phyloP scores from a whole-genome alignment of 2,797 vertebrate species.

The Lepilemur ruficaudatus region DNA sequence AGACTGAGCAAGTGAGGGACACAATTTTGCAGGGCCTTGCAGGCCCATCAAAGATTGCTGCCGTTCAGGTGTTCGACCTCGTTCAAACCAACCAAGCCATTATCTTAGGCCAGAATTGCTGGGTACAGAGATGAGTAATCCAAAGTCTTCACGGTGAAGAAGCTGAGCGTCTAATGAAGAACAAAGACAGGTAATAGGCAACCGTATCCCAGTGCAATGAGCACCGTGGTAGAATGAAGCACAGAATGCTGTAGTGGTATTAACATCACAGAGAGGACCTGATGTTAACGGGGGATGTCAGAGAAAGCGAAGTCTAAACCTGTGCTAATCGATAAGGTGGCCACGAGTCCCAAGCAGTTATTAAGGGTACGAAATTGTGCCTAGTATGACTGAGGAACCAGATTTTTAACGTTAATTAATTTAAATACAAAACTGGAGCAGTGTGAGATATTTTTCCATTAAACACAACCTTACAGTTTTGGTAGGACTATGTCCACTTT shows the following conservation, averaged over 20 bases:
- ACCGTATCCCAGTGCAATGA: background rate
- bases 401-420: background rate
- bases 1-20: background rate
- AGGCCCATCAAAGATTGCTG: background rate
- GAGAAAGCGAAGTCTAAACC: background rate
- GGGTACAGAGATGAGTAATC: background rate
- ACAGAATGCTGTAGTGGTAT: background rate
- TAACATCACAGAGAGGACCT: background rate
- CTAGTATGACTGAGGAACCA: background rate
- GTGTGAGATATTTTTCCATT: background rate
- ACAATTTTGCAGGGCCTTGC: background rate
- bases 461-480: background rate
- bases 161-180: background rate
- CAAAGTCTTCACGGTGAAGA: background rate
- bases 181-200: background rate
- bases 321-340: background rate
- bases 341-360: background rate
- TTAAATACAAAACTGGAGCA: background rate
- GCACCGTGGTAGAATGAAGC: background rate
- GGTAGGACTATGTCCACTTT: background rate
- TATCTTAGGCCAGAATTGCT: background rate
- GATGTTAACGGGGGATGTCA: background rate
- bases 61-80: background rate
- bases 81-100: background rate
- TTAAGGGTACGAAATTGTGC: background rate